Conservation (phyloP, 2,797 vertebrate genomes). For the Acrocephalus scirpaceus region DNA sequence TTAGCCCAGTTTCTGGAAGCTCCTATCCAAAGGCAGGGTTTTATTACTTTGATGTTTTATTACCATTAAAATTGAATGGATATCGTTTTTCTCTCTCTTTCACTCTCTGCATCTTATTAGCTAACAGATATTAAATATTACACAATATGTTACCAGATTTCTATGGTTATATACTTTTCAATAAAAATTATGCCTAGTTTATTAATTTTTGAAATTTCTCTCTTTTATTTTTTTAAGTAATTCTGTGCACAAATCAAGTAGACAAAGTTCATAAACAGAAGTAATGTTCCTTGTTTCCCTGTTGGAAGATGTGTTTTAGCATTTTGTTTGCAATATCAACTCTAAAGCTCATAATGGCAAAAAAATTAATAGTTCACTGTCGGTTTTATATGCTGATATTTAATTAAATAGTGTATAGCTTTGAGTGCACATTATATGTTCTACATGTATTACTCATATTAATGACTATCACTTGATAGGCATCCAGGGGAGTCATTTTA, state of each 20-base stretch:
- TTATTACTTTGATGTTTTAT: not conserved
- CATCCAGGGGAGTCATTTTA: slow-evolving; percentile 2
- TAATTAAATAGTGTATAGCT: slow-evolving; percentile 74
- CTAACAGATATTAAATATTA: not conserved
- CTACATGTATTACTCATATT: slow-evolving; percentile 26
- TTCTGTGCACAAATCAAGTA: slow-evolving; percentile 60
- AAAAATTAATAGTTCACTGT: slow-evolving; percentile 67
- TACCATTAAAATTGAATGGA: not conserved
- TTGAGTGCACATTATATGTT: slow-evolving; percentile 29
- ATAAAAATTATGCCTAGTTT: slow-evolving; percentile 25
- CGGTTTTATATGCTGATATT: slow-evolving; percentile 71
- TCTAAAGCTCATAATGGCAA: slow-evolving; percentile 69
- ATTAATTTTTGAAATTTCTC: slow-evolving; percentile 55
- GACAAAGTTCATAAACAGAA: slow-evolving; percentile 58
- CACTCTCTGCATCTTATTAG: not conserved
- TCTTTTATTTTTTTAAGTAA: slow-evolving; percentile 60
- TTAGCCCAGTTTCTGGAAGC: not conserved
- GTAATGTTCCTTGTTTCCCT: slow-evolving; percentile 16
- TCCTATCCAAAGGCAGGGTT: not conserved
- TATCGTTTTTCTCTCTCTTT: not conserved
- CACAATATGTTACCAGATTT: slow-evolving; percentile 7
- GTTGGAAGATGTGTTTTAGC: slow-evolving; percentile 66
- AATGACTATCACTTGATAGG: slow-evolving; percentile 3
- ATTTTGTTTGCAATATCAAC: slow-evolving; percentile 68
- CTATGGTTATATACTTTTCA: not conserved